Evolutionary conservation across 2,797 vertebrate species (phyloP).

Genomic region (Xerus rutilus): DNA sequence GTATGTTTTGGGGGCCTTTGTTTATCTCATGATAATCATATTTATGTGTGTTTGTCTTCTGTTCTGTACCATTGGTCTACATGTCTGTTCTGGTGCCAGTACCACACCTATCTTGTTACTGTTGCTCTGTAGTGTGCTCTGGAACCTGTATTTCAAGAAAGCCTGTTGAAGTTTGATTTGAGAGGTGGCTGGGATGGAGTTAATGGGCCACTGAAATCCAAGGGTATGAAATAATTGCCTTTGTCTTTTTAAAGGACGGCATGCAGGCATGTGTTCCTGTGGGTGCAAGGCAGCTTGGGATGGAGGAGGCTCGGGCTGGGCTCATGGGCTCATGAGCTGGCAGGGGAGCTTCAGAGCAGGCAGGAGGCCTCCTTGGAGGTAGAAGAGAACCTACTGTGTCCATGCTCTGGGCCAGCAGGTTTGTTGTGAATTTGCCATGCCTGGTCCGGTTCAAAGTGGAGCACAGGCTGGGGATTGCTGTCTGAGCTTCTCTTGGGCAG

Average conservation of each 20-base stretch:
- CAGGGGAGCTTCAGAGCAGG: slow-evolving; percentile 83
- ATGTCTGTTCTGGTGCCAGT: no score
- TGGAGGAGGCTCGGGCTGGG: background rate
- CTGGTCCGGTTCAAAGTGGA: no score
- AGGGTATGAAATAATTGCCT: background rate
- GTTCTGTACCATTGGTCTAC: no score
- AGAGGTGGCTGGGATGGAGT: background rate
- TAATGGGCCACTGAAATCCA: background rate
- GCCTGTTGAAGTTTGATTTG: background rate
- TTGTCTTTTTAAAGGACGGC: background rate
- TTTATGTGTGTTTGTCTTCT: no score
- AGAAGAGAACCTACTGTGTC: slow-evolving; percentile 58
- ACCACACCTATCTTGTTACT: no score
- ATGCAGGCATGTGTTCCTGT: slow-evolving; percentile 44
- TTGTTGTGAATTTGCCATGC: background rate
- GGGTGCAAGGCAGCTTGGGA: slow-evolving; percentile 75
- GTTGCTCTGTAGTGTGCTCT: background rate
- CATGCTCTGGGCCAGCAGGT: slow-evolving; percentile 47
- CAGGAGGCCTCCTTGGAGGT: slow-evolving; percentile 45
- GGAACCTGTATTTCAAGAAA: background rate
- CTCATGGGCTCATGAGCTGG: slow-evolving; percentile 71
- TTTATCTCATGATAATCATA: no score
- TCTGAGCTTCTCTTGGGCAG: background rate
- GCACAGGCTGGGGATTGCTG: background rate
- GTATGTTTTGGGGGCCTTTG: no score